Evolutionary conservation across 2,888 invertebrate species (phyloP).

Genomic region (Perdita meconis): DNA sequence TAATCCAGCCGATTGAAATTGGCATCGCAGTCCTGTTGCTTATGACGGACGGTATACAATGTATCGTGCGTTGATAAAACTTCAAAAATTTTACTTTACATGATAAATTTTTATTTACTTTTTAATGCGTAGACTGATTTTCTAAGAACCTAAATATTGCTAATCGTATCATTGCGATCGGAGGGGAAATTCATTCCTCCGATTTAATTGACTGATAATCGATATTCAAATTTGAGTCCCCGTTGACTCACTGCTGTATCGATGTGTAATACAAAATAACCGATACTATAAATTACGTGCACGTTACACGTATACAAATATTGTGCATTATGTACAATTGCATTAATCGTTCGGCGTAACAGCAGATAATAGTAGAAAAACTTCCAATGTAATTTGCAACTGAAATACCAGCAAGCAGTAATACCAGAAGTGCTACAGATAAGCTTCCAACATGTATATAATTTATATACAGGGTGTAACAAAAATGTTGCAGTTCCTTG

Average conservation of each 20-base stretch:
- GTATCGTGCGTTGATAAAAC: too few species aligned
- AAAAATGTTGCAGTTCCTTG: too few species aligned
- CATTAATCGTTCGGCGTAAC: not conserved
- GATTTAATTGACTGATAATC: conserved; percentile 23
- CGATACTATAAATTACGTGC: conserved; percentile 5
- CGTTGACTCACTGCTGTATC: conserved; percentile 7
- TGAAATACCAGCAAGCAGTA: conserved; percentile 17
- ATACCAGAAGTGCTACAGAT: conserved; percentile 10
- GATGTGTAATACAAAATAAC: conserved; percentile 2
- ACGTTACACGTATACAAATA: not conserved
- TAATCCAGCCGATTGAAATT: conserved; percentile 41
- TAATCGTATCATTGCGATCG: not conserved
- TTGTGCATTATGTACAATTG: not conserved
- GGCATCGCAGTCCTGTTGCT: conserved; percentile 26
- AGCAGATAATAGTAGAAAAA: conserved; percentile 5
- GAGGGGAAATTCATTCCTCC: not conserved
- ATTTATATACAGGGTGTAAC: too few species aligned
- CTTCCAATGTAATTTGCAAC: conserved; percentile 11
- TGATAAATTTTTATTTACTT: too few species aligned
- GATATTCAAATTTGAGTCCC: conserved; percentile 22
- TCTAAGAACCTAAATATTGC: not conserved
- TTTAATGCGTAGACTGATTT: too few species aligned
- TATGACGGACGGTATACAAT: not conserved
- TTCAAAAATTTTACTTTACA: too few species aligned
- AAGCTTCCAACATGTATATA: conserved; percentile 19